phyloP scores from a whole-genome alignment of 2,113 vertebrate genomes.

The Oophaga pumilio region DNA sequence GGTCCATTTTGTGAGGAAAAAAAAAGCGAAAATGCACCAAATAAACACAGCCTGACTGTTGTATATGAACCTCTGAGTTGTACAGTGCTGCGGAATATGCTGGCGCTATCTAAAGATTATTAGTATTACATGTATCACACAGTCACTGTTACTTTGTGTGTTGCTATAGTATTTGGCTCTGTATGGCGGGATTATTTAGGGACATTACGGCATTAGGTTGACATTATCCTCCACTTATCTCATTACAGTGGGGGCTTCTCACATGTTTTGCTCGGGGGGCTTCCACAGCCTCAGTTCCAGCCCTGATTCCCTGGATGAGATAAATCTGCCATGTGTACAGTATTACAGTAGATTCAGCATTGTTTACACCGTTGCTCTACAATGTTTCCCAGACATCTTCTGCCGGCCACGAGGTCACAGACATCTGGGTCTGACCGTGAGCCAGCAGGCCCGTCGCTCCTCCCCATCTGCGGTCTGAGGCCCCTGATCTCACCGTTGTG shows the following conservation, averaged over 20 bases:
- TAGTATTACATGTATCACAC: too few species aligned
- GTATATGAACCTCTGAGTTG: too few species aligned
- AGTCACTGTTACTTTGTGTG: too few species aligned
- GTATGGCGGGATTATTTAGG: background rate
- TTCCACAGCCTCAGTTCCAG: background rate
- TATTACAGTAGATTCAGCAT: background rate
- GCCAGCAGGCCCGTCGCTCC: background rate
- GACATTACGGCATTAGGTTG: background rate
- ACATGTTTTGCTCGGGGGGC: background rate
- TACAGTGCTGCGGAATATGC: too few species aligned
- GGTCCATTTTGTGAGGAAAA: too few species aligned
- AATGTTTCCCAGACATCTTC: background rate
- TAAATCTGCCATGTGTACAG: background rate
- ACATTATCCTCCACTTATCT: too few species aligned
- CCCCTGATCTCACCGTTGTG: constrained; percentile 43
- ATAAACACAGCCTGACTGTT: too few species aligned
- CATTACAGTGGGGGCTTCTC: background rate
- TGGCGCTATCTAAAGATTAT: too few species aligned
- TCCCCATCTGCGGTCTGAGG: background rate
- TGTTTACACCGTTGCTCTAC: constrained; percentile 24
- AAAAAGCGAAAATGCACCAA: too few species aligned
- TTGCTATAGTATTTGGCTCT: background rate
- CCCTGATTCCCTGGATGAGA: background rate
- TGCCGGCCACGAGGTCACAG: background rate
- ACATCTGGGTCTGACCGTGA: background rate